Conservation (phyloP, 2,113 vertebrate genomes). For the Turnix velox region DNA sequence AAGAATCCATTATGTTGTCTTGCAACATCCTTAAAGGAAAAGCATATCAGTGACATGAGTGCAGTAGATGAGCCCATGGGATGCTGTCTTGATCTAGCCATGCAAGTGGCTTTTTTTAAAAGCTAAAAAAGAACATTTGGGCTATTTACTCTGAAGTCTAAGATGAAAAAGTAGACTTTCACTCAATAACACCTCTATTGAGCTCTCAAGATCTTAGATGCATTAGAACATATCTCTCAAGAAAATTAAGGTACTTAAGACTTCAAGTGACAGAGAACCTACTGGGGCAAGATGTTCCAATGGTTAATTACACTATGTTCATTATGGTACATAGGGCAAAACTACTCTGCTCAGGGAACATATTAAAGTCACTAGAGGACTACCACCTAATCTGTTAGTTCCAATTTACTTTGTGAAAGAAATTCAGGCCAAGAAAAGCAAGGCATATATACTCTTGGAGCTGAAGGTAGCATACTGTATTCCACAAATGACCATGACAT, state of each 20-base stretch:
- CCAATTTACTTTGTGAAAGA: neutral
- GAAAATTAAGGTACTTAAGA: conserved; percentile 28
- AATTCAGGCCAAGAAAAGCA: neutral
- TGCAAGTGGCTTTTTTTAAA: neutral
- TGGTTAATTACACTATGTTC: conserved; percentile 43
- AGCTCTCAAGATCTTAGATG: neutral
- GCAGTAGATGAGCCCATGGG: neutral
- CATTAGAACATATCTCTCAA: neutral
- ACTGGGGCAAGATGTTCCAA: conserved; percentile 38
- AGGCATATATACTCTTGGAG: neutral
- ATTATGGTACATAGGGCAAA: conserved; percentile 46
- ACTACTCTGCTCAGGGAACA: conserved; percentile 42
- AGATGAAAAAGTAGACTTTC: neutral
- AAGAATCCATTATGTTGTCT: neutral
- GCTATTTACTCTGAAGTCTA: neutral
- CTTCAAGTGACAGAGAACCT: conserved; percentile 58
- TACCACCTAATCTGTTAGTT: conserved; percentile 40
- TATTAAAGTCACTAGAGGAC: conserved; percentile 44
- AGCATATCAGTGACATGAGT: neutral
- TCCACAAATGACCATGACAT: neutral
- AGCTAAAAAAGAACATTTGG: neutral
- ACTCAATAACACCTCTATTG: neutral
- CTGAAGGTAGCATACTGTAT: neutral
- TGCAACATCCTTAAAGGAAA: neutral
- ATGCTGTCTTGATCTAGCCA: neutral